Evolutionary conservation across 2,113 vertebrate species (phyloP), one percentile per base, ranked within the genome.

Genomic region (Rutilus rutilus): DNA sequence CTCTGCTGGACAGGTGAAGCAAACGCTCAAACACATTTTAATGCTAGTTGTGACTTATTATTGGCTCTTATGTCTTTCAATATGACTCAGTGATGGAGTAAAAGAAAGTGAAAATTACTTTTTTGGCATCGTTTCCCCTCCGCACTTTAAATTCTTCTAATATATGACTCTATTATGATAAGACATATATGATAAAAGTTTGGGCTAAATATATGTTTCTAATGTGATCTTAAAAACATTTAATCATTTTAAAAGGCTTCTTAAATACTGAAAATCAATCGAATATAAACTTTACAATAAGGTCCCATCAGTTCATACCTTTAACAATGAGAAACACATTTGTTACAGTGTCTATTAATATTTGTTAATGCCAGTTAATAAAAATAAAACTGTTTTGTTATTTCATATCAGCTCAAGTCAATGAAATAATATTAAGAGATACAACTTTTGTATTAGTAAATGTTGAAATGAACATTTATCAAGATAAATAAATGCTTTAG

Each of bases 1-100:
- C 78, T 65, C 78, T 81, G 78, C 39, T 81, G 78, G 78, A 81
- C 78, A 81, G 60, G 60, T 81, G 78, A 60, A 5, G 12, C 36
- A 0, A 6, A 39, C 5, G 1, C 5, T 23, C 42, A 11, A 47
- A 47, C 36, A 2, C 10, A 42, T 21, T 10, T n/a, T 10, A 73
- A 50, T 30, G 62, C 6, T 30, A 65, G 62, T 2, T 65, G 27
- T 57, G 54, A 57, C 2, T 57, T 57, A 57, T 57, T 21, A 57
- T 57, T 57, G 0, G 25, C 12, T 64, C 27, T 14, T 65, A 30
- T 27, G 17, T 33, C 0, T 9, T 33, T 67, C 27, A 67, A 9
- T 0, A 33, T 8, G 15, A 17, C 27, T 65, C 65, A 33, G 17
- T 67, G 8, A n/a, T 67, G 9, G 6, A 67, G 30, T 36, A 36